phyloP scores from a whole-genome alignment of 2,113 vertebrate genomes.

The Clarias magur region DNA sequence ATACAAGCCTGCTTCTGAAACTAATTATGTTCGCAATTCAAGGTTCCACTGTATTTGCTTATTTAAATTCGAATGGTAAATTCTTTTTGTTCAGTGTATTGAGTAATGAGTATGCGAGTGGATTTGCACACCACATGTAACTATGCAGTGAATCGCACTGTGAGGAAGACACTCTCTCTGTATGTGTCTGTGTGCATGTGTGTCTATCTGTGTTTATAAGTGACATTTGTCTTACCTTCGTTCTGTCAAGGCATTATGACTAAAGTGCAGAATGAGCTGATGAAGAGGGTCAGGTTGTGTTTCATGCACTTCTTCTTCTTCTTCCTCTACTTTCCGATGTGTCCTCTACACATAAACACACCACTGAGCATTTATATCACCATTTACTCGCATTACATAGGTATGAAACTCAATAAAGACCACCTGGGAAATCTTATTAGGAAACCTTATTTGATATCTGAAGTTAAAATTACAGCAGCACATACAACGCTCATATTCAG shows the following conservation, averaged over 20 bases:
- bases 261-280: slow-evolving; percentile 96
- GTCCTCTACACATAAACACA: slow-evolving; percentile 74
- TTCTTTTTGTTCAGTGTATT: not conserved
- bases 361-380: not conserved
- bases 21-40: too few relatives aligned
- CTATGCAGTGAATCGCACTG: not conserved
- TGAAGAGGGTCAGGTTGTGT: slow-evolving; percentile 94
- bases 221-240: slow-evolving; percentile 77
- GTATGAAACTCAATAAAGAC: not conserved
- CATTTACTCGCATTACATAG: slow-evolving; percentile 7
- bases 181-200: slow-evolving; percentile 14
- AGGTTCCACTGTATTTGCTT: too few relatives aligned
- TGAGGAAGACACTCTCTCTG: not conserved
- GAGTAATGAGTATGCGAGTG: not conserved
- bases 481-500: slow-evolving; percentile 4
- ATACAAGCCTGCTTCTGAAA: too few relatives aligned
- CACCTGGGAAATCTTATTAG: not conserved
- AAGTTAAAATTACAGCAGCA: not conserved
- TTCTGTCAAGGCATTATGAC: slow-evolving; percentile 92
- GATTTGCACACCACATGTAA: not conserved
- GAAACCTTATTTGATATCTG: slow-evolving; percentile 1
- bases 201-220: slow-evolving; percentile 6
- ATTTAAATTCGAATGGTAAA: too few relatives aligned
- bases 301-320: slow-evolving; percentile 85
- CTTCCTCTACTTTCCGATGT: slow-evolving; percentile 83